phyloP scores from a whole-genome alignment of 2,113 vertebrate species.

The Scomber scombrus region DNA sequence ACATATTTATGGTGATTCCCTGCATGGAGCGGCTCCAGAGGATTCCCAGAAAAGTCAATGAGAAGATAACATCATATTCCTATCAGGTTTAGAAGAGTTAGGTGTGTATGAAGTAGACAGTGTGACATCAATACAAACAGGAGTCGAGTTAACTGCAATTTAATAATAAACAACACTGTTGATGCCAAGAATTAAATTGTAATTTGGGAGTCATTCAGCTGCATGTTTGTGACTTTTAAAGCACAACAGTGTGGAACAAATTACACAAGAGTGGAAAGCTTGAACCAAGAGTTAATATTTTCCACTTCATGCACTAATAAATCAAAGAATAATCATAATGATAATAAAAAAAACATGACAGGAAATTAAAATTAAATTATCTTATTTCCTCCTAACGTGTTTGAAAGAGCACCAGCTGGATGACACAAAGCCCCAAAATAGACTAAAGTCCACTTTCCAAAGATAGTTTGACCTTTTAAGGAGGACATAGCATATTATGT shows the following conservation, averaged over 20 bases:
- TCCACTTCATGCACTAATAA: too few relatives aligned
- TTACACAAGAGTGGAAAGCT: background rate
- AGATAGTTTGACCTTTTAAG: constrained; percentile 58
- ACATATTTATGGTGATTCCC: background rate
- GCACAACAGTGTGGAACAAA: background rate
- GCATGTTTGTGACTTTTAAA: background rate
- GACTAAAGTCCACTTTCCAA: constrained; percentile 49
- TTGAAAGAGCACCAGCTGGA: constrained; percentile 15
- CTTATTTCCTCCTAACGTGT: background rate
- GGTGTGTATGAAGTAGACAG: too few relatives aligned
- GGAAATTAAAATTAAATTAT: background rate
- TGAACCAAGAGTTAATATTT: too few relatives aligned
- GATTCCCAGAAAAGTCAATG: background rate
- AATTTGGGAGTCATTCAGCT: too few relatives aligned
- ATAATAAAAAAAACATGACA: too few relatives aligned
- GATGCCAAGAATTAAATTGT: too few relatives aligned
- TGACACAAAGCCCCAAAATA: constrained; percentile 50
- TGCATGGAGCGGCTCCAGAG: constrained; percentile 1
- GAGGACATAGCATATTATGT: background rate
- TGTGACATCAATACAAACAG: too few relatives aligned
- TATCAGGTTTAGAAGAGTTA: too few relatives aligned
- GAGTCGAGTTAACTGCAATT: too few relatives aligned
- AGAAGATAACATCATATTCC: background rate
- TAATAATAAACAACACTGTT: background rate
- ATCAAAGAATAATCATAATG: background rate